A percentile compares a stretch with the other conserved stretches of the same genome.
These are phyloP conservation scores for Cylas formicarius DNA, from an alignment of 1,140 invertebrate species.

Conservation along the genomic window DNA sequence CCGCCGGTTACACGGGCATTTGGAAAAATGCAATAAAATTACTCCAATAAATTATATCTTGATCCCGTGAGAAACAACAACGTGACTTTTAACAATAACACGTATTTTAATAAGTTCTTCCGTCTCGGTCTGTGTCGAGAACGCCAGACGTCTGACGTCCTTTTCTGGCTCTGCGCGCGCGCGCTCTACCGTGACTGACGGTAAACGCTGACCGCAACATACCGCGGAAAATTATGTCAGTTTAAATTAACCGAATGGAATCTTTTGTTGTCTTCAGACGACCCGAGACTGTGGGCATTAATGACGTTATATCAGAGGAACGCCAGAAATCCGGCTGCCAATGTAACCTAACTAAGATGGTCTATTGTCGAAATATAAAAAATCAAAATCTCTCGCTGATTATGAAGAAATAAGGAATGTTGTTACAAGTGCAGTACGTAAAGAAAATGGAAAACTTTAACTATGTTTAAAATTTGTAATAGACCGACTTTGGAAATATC, in stretches of 20 bases:
- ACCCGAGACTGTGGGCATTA: no score
- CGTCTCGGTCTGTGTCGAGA: conserved; percentile 14
- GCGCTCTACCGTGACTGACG: conserved; percentile 29
- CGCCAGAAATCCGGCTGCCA: no score
- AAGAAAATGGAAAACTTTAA: no score
- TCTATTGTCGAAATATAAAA: no score
- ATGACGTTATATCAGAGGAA: no score
- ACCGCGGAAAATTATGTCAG: conserved; percentile 30
- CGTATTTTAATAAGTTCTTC: conserved; percentile 32
- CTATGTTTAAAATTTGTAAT: no score
- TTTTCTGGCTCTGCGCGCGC: conserved; percentile 16
- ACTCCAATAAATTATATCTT: conserved; percentile 31
- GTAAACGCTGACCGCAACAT: conserved; percentile 33
- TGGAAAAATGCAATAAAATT: conserved; percentile 25
- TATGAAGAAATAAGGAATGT: no score
- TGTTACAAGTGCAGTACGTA: no score
- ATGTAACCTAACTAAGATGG: no score
- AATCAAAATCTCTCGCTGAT: no score
- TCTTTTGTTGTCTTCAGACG: conserved; percentile 16
- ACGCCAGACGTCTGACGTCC: conserved; percentile 2
- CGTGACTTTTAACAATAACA: conserved; percentile 34
- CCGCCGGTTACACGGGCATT: conserved; percentile 19
- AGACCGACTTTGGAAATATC: no score
- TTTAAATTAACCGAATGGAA: conserved; percentile 27
- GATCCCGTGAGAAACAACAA: conserved; percentile 32